Conservation (phyloP, 2,797 vertebrate species). For the Poecile montanus region DNA sequence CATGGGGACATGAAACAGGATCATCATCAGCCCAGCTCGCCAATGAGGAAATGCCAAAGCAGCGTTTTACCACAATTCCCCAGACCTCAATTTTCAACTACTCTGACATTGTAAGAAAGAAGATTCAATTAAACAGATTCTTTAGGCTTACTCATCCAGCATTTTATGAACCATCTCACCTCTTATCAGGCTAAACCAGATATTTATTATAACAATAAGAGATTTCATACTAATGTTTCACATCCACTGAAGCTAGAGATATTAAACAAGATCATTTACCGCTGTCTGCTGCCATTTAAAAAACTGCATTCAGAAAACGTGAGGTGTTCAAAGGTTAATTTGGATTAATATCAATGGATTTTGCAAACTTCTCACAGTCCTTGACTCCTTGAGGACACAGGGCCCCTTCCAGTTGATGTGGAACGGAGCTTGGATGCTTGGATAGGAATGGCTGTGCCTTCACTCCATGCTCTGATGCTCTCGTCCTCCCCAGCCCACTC, state of each 20-base stretch:
- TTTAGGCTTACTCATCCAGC: conserved; percentile 67
- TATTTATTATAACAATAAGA: conserved; percentile 71
- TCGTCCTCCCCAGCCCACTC: neutral
- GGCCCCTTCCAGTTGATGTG: neutral
- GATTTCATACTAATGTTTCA: conserved; percentile 62
- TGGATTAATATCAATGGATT: conserved; percentile 50
- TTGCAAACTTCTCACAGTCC: conserved; percentile 32
- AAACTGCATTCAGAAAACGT: conserved; percentile 36
- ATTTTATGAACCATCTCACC: conserved; percentile 70
- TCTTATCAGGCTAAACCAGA: conserved; percentile 71
- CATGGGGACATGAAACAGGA: conserved; percentile 30
- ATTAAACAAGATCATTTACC: conserved; percentile 49
- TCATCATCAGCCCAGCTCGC: neutral
- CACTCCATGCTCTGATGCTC: no score
- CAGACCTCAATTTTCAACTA: conserved; percentile 40
- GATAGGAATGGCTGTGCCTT: neutral
- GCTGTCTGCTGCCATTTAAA: conserved; percentile 53
- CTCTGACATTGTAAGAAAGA: conserved; percentile 59
- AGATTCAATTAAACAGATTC: conserved; percentile 74
- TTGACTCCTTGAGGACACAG: neutral
- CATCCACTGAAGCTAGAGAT: conserved; percentile 48
- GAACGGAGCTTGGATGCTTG: rapidly evolving
- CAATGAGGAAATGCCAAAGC: conserved; percentile 52
- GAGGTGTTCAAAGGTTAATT: conserved; percentile 57
- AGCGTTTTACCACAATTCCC: conserved; percentile 61